These are phyloP conservation scores for Zaprionus ghesquierei DNA, from an alignment of 1,140 invertebrate species.

Conservation along the genomic window DNA sequence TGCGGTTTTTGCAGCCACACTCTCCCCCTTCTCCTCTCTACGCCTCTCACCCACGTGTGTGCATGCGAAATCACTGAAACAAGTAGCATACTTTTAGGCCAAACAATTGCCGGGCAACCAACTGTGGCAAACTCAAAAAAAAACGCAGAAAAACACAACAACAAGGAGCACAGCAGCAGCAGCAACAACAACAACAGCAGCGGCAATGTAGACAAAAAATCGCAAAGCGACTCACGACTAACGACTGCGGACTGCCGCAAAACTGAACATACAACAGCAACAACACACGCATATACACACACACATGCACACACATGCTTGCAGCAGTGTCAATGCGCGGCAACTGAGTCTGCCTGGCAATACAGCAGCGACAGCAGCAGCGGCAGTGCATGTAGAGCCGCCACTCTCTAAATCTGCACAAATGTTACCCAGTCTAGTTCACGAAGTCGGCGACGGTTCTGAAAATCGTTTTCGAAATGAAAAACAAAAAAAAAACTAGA, in stretches of 20 bases:
- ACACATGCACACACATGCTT: not conserved
- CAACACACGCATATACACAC: not conserved
- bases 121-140: conserved; percentile 39
- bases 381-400: conserved; percentile 26
- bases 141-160: conserved; percentile 27
- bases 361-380: not conserved
- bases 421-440: not conserved
- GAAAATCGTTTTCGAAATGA: not conserved
- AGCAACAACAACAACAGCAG: not conserved
- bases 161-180: not conserved
- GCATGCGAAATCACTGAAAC: conserved; percentile 56
- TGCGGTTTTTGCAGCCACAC: conserved; percentile 51
- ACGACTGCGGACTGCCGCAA: conserved; percentile 37
- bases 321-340: conserved; percentile 15
- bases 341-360: conserved; percentile 32
- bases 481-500: not conserved
- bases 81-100: conserved; percentile 71
- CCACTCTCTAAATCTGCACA: conserved; percentile 27
- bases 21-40: not conserved
- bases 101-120: conserved; percentile 64
- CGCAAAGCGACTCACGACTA: conserved; percentile 33
- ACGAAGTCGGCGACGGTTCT: not conserved
- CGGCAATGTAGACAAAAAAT: conserved; percentile 12
- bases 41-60: too few relatives aligned
- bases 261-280: conserved; percentile 25